A percentile compares a stretch with the other conserved stretches of the same genome.
These are phyloP conservation scores for Apotomis turbidana DNA, from an alignment of 2,888 invertebrate genomes.

Conservation along the genomic window DNA sequence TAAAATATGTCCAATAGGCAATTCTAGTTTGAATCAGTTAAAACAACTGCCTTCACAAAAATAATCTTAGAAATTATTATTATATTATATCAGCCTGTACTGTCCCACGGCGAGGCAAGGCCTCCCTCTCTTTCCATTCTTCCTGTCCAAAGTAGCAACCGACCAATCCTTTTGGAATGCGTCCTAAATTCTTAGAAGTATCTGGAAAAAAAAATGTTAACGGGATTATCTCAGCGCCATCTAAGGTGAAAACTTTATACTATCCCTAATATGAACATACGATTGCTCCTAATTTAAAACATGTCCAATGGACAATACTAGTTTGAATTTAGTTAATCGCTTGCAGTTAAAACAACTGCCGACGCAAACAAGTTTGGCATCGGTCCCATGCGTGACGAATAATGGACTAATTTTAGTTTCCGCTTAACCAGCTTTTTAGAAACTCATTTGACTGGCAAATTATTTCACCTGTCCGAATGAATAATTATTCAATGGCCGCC, in stretches of 20 bases:
- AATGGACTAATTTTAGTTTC: slow-evolving; percentile 80
- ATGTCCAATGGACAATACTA: neutral
- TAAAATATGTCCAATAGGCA: too few species aligned
- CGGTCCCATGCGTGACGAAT: slow-evolving; percentile 62
- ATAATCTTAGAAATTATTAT: too few species aligned
- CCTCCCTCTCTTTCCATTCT: too few species aligned
- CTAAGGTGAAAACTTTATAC: neutral
- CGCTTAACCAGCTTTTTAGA: slow-evolving; percentile 82
- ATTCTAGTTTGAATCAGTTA: too few species aligned
- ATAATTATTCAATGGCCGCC: slow-evolving; percentile 56
- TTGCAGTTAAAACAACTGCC: slow-evolving; percentile 29
- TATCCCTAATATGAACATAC: too few species aligned
- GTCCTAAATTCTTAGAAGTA: too few species aligned
- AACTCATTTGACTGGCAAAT: slow-evolving; percentile 81
- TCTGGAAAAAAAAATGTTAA: too few species aligned
- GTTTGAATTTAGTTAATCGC: slow-evolving; percentile 12
- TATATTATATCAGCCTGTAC: too few species aligned
- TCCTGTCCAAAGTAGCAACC: too few species aligned
- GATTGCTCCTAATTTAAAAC: neutral
- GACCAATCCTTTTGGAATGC: too few species aligned
- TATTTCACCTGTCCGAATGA: slow-evolving; percentile 69
- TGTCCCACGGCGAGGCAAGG: too few species aligned
- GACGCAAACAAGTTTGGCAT: slow-evolving; percentile 49
- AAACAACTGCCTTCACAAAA: too few species aligned
- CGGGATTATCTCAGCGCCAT: neutral